Evolutionary conservation across 30 jellyfish, hydroid and myxozoan species (phyloP).

Genomic region (Cassiopea andromeda): DNA sequence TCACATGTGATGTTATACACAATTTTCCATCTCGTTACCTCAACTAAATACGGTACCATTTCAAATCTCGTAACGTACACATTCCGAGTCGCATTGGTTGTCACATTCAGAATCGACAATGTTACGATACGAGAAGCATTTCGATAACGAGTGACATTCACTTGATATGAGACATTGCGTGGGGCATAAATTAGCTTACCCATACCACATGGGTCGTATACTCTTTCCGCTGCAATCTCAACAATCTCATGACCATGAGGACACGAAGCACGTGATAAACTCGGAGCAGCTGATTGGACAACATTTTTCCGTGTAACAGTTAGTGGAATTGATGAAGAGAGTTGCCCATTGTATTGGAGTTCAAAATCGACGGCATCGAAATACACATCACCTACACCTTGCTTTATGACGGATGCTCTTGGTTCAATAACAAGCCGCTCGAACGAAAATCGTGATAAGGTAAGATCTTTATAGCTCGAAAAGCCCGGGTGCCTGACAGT

Average conservation of each 20-base stretch:
- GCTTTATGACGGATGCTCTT: conserved; percentile 21
- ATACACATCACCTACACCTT: conserved; percentile 10
- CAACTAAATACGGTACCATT: conserved; percentile 43
- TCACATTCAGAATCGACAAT: background rate
- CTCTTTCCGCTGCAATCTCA: conserved; percentile 22
- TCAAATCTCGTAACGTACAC: conserved; percentile 6
- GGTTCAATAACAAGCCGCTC: conserved; percentile 38
- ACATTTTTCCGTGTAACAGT: conserved; percentile 5
- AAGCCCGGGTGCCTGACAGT: conserved; percentile 53
- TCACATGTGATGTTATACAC: conserved; percentile 58
- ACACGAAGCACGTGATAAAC: conserved; percentile 47
- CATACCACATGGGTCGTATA: conserved; percentile 72
- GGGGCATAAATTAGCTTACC: conserved; percentile 52
- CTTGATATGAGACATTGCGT: conserved; percentile 57
- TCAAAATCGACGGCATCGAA: conserved; percentile 38
- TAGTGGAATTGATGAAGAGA: conserved; percentile 48
- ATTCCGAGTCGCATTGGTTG: conserved; percentile 3
- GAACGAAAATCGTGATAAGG: conserved; percentile 35
- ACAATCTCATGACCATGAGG: conserved; percentile 74
- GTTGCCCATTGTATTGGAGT: conserved; percentile 39
- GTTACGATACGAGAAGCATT: conserved; percentile 18
- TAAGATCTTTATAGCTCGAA: conserved; percentile 32
- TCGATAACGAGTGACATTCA: conserved; percentile 27
- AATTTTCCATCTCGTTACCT: conserved; percentile 60
- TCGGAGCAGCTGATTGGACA: conserved; percentile 41